These are phyloP conservation scores for Neodiprion lecontei DNA, from an alignment of 1,140 invertebrate genomes.

Conservation along the genomic window DNA sequence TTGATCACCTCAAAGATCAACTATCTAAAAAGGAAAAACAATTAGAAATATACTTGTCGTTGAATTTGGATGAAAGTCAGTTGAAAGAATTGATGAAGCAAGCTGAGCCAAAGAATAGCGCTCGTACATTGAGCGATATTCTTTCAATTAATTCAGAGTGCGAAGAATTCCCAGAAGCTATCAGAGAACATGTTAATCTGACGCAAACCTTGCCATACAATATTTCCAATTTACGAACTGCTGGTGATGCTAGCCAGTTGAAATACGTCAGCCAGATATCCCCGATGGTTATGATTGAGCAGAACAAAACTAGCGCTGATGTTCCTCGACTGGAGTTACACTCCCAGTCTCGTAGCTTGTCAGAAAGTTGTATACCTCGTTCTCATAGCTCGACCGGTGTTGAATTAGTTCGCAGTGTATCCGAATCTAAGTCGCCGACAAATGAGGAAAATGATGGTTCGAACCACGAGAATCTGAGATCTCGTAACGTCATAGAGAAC, in stretches of 20 bases:
- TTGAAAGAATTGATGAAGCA: slow-evolving; percentile 52
- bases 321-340: slow-evolving; percentile 46
- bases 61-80: slow-evolving; percentile 65
- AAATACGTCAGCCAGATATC: slow-evolving; percentile 31
- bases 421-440: slow-evolving; percentile 20
- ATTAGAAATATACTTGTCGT: slow-evolving; percentile 55
- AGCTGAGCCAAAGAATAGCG: slow-evolving; percentile 63
- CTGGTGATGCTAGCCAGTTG: not conserved
- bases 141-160: slow-evolving; percentile 72
- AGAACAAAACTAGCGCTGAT: slow-evolving; percentile 26
- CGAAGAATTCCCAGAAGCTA: slow-evolving; percentile 61
- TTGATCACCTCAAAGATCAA: slow-evolving; percentile 67
- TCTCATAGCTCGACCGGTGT: slow-evolving; percentile 15
- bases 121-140: slow-evolving; percentile 73
- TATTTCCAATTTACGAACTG: slow-evolving; percentile 42
- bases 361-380: slow-evolving; percentile 9
- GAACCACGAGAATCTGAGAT: not conserved
- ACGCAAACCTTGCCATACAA: slow-evolving; percentile 37
- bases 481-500: not conserved
- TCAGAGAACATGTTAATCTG: slow-evolving; percentile 38
- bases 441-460: slow-evolving; percentile 9
- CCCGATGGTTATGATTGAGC: slow-evolving; percentile 28
- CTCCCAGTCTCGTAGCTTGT: slow-evolving; percentile 32
- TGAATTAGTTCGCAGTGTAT: slow-evolving; percentile 15
- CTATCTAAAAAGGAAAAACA: slow-evolving; percentile 61